Conservation (phyloP, 2,113 vertebrate species). For the Colistium nudipinnis region DNA sequence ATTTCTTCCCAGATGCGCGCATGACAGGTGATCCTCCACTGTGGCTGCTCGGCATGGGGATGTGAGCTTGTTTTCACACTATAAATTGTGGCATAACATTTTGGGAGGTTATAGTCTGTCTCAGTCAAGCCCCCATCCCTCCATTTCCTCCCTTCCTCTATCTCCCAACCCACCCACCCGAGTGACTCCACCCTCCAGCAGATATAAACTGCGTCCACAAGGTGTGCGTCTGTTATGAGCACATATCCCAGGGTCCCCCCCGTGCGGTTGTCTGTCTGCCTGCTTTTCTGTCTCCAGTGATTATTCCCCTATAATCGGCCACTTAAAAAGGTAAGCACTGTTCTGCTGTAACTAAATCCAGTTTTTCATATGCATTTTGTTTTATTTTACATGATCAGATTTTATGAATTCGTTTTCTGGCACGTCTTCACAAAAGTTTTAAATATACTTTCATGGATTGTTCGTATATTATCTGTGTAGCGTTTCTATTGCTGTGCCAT, state of each 20-base stretch:
- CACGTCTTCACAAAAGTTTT: background rate
- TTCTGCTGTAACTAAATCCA: background rate
- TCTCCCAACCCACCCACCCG: slow-evolving; percentile 45
- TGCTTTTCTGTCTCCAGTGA: slow-evolving; percentile 55
- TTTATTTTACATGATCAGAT: background rate
- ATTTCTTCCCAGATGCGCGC: slow-evolving; percentile 32
- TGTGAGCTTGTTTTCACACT: slow-evolving; percentile 35
- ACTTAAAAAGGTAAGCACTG: slow-evolving; percentile 64
- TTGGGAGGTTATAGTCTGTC: slow-evolving; percentile 37
- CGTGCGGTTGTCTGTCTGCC: slow-evolving; percentile 52
- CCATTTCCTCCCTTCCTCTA: slow-evolving; percentile 12
- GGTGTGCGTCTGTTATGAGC: slow-evolving; percentile 68
- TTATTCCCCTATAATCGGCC: slow-evolving; percentile 58
- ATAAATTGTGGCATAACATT: slow-evolving; percentile 45
- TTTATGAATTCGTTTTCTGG: background rate
- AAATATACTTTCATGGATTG: background rate
- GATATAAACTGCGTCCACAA: slow-evolving; percentile 73
- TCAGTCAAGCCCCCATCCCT: slow-evolving; percentile 31
- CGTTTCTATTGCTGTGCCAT: background rate
- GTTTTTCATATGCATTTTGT: background rate
- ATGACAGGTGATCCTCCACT: slow-evolving; percentile 43
- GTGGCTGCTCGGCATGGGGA: slow-evolving; percentile 14
- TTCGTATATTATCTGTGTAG: too few species aligned
- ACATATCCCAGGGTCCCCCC: slow-evolving; percentile 57
- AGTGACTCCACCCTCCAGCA: slow-evolving; percentile 71